Evolutionary conservation across 2,888 invertebrate genomes (phyloP).

Genomic region (Ochlodes sylvanus): DNA sequence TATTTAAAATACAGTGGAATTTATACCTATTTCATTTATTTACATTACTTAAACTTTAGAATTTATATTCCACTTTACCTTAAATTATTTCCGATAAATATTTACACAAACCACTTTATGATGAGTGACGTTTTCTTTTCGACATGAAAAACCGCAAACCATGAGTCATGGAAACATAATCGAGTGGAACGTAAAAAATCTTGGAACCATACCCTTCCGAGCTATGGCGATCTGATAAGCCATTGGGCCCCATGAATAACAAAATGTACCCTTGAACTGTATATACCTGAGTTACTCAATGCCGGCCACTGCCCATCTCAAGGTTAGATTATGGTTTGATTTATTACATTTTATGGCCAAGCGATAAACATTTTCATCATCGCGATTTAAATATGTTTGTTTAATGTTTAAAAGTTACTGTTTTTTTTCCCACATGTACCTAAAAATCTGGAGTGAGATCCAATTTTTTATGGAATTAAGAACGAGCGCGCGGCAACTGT

Average conservation of each 20-base stretch:
- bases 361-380: slow-evolving; percentile 5
- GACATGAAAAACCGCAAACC: slow-evolving; percentile 21
- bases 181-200: slow-evolving; percentile 37
- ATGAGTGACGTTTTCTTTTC: slow-evolving; percentile 24
- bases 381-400: not conserved
- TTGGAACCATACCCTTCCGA: slow-evolving; percentile 40
- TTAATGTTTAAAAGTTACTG: not conserved
- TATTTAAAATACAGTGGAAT: too few relatives aligned
- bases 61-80: too few relatives aligned
- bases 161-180: slow-evolving; percentile 27
- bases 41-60: too few relatives aligned
- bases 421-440: too few relatives aligned
- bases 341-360: slow-evolving; percentile 34
- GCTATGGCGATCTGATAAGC: slow-evolving; percentile 67
- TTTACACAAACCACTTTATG: not conserved
- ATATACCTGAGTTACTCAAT: slow-evolving; percentile 50
- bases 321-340: slow-evolving; percentile 44
- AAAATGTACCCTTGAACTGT: slow-evolving; percentile 72
- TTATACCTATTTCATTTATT: too few relatives aligned
- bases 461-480: too few relatives aligned
- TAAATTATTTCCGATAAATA: not conserved
- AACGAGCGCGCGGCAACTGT: too few relatives aligned
- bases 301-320: slow-evolving; percentile 46
- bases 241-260: slow-evolving; percentile 69
- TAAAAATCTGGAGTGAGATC: too few relatives aligned